Conservation (phyloP, 2,797 vertebrate species). For the Sebastes cheni region DNA sequence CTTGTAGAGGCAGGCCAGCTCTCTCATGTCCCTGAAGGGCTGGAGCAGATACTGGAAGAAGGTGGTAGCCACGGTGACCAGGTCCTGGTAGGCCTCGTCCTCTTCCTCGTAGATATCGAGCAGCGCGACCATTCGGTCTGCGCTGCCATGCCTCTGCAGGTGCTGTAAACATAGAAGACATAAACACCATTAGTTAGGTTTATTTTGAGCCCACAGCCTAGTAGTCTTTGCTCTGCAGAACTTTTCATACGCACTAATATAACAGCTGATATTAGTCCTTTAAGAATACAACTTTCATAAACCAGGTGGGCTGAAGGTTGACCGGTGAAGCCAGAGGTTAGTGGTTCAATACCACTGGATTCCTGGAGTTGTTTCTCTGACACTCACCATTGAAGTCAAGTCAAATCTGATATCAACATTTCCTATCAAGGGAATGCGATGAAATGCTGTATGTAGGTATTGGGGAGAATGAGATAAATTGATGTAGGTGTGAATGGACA, state of each 20-base stretch:
- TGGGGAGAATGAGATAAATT: neutral
- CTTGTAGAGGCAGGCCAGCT: constrained; percentile 91
- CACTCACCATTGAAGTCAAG: neutral
- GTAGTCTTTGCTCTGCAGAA: neutral
- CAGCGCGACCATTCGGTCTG: constrained; percentile 88
- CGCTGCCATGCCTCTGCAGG: constrained; percentile 83
- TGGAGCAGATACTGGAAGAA: constrained; percentile 96
- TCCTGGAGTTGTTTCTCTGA: neutral
- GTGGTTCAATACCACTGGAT: neutral
- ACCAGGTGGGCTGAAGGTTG: neutral
- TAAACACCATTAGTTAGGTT: neutral
- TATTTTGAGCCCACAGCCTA: neutral
- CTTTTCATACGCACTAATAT: neutral
- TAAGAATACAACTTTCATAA: neutral
- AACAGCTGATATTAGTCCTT: neutral
- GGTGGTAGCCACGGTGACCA: constrained; percentile 88
- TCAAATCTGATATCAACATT: neutral
- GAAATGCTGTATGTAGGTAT: neutral
- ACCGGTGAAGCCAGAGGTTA: neutral
- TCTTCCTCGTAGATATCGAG: constrained; percentile 91
- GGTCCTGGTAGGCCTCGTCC: constrained; percentile 88
- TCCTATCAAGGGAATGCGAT: neutral
- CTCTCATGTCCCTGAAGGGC: constrained; percentile 95
- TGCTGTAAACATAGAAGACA: constrained; percentile 72
- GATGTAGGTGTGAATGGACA: neutral